phyloP scores from a whole-genome alignment of 2,888 invertebrate genomes.

The Dysmachus trigonus region DNA sequence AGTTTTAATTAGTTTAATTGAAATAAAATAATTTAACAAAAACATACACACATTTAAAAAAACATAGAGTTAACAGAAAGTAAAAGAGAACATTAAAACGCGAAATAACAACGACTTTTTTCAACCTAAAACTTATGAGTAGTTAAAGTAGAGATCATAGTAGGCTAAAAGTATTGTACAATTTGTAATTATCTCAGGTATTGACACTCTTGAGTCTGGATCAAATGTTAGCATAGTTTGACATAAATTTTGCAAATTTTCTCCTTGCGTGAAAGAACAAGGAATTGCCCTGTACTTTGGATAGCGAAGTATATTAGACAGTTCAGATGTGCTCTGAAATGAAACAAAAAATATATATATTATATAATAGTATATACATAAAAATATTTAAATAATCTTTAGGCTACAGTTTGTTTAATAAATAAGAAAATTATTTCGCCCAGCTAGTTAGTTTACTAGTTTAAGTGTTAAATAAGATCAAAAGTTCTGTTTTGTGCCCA shows the following conservation, averaged over 20 bases:
- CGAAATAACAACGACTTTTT: background rate
- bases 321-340: background rate
- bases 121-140: slow-evolving; percentile 42
- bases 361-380: background rate
- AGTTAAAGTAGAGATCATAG: slow-evolving; percentile 60
- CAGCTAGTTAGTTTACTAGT: too few relatives aligned
- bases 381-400: background rate
- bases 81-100: background rate
- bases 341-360: background rate
- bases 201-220: slow-evolving; percentile 55
- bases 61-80: background rate
- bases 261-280: background rate
- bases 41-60: background rate
- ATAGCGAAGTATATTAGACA: background rate
- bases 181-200: slow-evolving; percentile 56
- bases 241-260: slow-evolving; percentile 50
- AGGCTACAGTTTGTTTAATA: too few relatives aligned
- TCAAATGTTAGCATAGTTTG: slow-evolving; percentile 58
- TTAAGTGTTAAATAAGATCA: too few relatives aligned
- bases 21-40: background rate
- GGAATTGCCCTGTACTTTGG: background rate
- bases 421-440: too few relatives aligned
- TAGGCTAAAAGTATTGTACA: slow-evolving; percentile 56
- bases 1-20: background rate
- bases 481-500: too few relatives aligned